These are phyloP conservation scores for Drosophila persimilis DNA, from an alignment of 1,140 invertebrate species.

Conservation along the genomic window DNA sequence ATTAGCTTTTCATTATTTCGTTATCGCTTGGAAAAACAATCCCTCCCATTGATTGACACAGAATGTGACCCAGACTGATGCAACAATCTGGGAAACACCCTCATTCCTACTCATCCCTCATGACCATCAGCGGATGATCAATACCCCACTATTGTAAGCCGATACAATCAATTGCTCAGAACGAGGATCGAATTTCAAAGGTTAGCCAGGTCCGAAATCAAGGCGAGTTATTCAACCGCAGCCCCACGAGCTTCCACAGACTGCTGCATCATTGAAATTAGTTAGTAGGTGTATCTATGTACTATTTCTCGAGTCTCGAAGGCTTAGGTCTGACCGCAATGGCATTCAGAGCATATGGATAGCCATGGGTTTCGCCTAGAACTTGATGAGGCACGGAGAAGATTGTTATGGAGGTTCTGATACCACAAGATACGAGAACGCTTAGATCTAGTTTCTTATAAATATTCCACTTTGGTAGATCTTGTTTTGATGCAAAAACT, in stretches of 20 bases:
- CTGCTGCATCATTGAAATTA: constrained; percentile 26
- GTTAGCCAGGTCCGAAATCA: constrained; percentile 10
- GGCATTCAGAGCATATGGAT: constrained; percentile 33
- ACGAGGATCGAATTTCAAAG: constrained; percentile 7
- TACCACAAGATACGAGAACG: neutral
- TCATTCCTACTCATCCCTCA: neutral
- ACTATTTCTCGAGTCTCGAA: constrained; percentile 6
- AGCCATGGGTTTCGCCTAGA: constrained; percentile 38
- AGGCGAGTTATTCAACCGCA: constrained; percentile 19
- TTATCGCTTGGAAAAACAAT: neutral
- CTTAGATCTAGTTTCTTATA: constrained; percentile 12
- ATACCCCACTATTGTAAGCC: neutral
- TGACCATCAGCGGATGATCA: neutral
- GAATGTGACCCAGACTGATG: neutral
- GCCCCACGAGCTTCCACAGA: constrained; percentile 15
- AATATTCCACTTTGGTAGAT: neutral
- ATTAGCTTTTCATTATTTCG: neutral
- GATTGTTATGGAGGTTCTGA: neutral
- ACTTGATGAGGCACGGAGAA: constrained; percentile 25
- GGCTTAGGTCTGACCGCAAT: constrained; percentile 45
- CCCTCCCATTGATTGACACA: constrained; percentile 2
- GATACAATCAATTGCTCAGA: neutral
- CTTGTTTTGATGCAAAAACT: constrained; percentile 3
- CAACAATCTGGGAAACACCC: neutral
- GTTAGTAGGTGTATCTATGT: neutral